Base-by-base conservation (phyloP, 2,113 vertebrate genomes). In the Cercocebus atys region DNA sequence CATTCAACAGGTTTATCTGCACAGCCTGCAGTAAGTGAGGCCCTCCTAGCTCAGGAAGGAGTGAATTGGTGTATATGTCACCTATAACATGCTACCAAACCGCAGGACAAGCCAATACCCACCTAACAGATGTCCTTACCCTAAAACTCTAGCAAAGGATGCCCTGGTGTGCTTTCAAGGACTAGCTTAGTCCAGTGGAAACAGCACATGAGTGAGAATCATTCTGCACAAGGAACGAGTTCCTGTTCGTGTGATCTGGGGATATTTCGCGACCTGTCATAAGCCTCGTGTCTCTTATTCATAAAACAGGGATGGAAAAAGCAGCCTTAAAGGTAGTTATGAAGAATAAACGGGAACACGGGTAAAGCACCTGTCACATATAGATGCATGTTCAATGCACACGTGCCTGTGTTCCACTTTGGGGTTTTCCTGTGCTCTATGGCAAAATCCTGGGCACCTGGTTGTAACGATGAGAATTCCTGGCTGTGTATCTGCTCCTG, bases 1-100 rank as follows among this genome's bases (percentile, higher is more conserved):
- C 70, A 59, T 94, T 96, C 96, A 93, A 86, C n/a, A 85, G 85
- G 90, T 76, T 66, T 35, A 78, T 96, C 68, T 61, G 0, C 11
- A 35, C 0, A 81, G 90, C 90, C 93, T 10, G 4, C 81, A 25
- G 59, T 2, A 80, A 81, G 20, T 20, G 93, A 38, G 95, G 80
- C 73, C 80, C 93, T 90, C 93, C 57, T 38, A 9, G 59, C 89
- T 94, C 43, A 1, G 76, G 82, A 96, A 95, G n/a, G 38, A 96
- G 57, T 40, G 50, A 88, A 75, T 55, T 72, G 78, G 72, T 25
- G 10, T 0, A 9, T 4, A 6, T 43, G 30, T 43, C 17, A 30
- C 7, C 7, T 11, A 30, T 22, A 23, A 32, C 18, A 6, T 68
- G 70, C 43, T 72, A 35, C 38, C 59, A 55, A 59, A 20, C 50